Evolutionary conservation across 2,888 invertebrate genomes (phyloP).

Genomic region (Erebia palarica): DNA sequence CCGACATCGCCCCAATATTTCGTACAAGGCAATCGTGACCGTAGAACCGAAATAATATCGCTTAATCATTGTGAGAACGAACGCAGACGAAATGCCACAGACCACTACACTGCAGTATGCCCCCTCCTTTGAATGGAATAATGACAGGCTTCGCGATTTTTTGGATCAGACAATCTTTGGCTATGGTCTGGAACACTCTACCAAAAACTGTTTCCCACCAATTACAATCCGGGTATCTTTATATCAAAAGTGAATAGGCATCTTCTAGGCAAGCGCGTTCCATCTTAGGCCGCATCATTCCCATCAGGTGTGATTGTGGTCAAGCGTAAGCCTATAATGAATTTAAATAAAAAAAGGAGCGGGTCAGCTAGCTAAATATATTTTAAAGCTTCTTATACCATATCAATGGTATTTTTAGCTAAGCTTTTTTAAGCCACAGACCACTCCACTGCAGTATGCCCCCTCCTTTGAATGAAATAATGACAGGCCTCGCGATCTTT

Average conservation of each 20-base stretch:
- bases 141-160: neutral
- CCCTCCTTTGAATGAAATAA: neutral
- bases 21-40: slow-evolving; percentile 27
- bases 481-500: neutral
- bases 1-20: slow-evolving; percentile 20
- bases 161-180: no score
- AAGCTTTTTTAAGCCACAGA: slow-evolving; percentile 22
- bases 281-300: no score
- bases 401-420: neutral
- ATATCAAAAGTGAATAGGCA: no score
- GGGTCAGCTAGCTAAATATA: no score
- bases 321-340: no score
- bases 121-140: neutral
- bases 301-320: no score
- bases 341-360: no score
- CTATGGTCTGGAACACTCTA: no score
- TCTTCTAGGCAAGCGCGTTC: no score
- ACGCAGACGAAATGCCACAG: slow-evolving; percentile 13
- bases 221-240: no score
- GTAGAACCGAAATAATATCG: slow-evolving; percentile 3
- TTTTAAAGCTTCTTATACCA: neutral
- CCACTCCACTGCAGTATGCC: neutral
- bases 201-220: no score
- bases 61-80: slow-evolving; percentile 24
- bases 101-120: no score